Evolutionary conservation across 1,140 invertebrate genomes (phyloP), one percentile per base, ranked within the genome.

Genomic region (Zophobas atratus): DNA sequence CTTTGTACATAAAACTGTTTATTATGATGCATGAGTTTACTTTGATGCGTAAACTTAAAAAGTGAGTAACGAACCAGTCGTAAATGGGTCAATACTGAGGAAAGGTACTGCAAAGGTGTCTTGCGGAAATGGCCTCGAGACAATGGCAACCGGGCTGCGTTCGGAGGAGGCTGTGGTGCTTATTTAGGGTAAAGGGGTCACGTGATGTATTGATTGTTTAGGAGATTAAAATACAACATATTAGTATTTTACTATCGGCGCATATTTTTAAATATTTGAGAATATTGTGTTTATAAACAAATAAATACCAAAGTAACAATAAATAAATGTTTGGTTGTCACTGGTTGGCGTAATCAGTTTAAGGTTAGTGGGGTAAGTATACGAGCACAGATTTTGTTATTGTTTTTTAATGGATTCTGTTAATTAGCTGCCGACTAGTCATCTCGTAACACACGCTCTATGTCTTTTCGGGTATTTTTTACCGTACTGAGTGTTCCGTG

Each of bases 331-430:
- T 67, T 67, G 60, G 38, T 41, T 67, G 39, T 33, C 39, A 67
- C 60, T 67, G 60, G 55, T 57, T 57, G 55, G 41, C 34, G 38
- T 67, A 67, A 67, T 43, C 39, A 67, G 60, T 67, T 67, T 67
- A 67, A 67, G 60, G 60, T 67, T 67, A 67, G 60, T 67, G 39
- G 60, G 60, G 60, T 67, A 67, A 43, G 60, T 48, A 67, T 67
- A 60, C 56, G 60, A 38, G 60, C 60, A 67, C 60, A 67, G 60
- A 43, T 51, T 51, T 67, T 67, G 57, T 67, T 43, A 33, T 67
- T 67, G 60, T 41, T 41, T 67, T 67, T 67, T 63, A 63, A 67
- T 67, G 60, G 38, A 43, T 67, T 67, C 39, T 67, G 60, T 38
- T 67, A 67, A 67, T 67, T 67, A 67, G 60, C 20, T 8, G 33